Evolutionary conservation across 2,888 invertebrate genomes (phyloP).

Genomic region (Mesorhabditis spiculigera): DNA sequence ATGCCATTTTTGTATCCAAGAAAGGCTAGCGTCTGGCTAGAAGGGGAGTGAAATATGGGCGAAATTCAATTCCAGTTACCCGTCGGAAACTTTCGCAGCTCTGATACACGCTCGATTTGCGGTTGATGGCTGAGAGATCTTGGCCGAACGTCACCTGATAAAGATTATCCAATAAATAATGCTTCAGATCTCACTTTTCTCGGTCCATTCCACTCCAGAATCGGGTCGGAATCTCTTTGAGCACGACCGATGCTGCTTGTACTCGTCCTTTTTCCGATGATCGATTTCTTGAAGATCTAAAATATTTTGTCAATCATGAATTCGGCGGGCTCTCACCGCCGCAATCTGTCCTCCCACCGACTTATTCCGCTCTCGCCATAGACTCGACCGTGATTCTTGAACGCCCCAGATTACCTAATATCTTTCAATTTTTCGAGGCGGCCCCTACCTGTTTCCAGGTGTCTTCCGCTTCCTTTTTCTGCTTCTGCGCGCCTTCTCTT

Average conservation of each 20-base stretch:
- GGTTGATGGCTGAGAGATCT: not conserved
- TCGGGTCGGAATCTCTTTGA: not conserved
- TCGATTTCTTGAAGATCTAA: not conserved
- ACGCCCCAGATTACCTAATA: not conserved
- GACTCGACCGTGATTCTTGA: not conserved
- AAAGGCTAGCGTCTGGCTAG: not conserved
- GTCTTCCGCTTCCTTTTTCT: not conserved
- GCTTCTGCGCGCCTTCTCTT: not conserved
- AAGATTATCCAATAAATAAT: not conserved
- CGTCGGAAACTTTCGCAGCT: not conserved
- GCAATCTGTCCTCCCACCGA: slow-evolving; percentile 5
- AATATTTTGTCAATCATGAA: no score
- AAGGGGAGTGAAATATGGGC: not conserved
- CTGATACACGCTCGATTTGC: not conserved
- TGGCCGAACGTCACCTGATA: not conserved
- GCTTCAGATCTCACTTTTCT: not conserved
- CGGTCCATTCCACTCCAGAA: not conserved
- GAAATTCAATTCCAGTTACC: not conserved
- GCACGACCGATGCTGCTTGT: not conserved
- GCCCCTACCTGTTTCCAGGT: not conserved
- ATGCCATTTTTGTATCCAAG: slow-evolving; percentile 66
- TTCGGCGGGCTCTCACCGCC: no score
- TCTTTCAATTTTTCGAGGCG: no score
- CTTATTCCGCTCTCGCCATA: not conserved
- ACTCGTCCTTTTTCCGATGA: not conserved